Evolutionary conservation across 2,797 vertebrate species (phyloP).

Genomic region (Oophaga sylvatica): DNA sequence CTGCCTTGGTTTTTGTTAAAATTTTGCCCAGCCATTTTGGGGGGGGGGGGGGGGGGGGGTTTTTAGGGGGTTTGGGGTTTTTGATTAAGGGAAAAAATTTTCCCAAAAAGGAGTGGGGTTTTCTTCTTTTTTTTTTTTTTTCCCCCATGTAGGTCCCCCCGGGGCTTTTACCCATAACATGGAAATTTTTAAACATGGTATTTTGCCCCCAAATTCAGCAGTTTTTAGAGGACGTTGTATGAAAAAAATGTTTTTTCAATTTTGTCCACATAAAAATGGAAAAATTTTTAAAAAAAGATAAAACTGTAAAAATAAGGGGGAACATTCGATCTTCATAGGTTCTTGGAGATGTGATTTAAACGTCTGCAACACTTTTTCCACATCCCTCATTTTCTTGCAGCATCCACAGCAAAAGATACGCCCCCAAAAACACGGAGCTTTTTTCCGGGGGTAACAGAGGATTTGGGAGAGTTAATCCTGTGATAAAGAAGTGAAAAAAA

Average conservation of each 20-base stretch:
- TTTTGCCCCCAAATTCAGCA: neutral
- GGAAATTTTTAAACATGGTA: neutral
- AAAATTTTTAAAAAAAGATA: no score
- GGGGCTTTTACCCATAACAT: neutral
- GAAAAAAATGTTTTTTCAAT: no score
- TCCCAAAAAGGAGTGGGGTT: no score
- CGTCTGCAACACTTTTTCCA: slow-evolving; percentile 7
- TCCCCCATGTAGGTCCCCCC: no score
- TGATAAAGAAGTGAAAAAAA: neutral
- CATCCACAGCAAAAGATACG: slow-evolving; percentile 39
- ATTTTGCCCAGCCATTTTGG: no score
- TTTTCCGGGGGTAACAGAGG: neutral
- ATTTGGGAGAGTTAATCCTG: neutral
- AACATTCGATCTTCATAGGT: neutral
- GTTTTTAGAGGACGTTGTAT: no score
- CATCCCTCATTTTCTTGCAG: slow-evolving; percentile 39
- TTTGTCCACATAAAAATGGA: neutral
- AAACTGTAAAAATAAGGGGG: neutral
- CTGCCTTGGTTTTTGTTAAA: no score
- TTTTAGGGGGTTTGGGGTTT: no score
- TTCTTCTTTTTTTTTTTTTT: no score
- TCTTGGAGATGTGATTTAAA: neutral
- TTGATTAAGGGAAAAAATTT: no score
- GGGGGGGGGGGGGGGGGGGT: no score
- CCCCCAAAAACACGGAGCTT: slow-evolving; percentile 32